phyloP scores from a whole-genome alignment of 92 coral and sea anemone species.

The Blastomussa wellsi region DNA sequence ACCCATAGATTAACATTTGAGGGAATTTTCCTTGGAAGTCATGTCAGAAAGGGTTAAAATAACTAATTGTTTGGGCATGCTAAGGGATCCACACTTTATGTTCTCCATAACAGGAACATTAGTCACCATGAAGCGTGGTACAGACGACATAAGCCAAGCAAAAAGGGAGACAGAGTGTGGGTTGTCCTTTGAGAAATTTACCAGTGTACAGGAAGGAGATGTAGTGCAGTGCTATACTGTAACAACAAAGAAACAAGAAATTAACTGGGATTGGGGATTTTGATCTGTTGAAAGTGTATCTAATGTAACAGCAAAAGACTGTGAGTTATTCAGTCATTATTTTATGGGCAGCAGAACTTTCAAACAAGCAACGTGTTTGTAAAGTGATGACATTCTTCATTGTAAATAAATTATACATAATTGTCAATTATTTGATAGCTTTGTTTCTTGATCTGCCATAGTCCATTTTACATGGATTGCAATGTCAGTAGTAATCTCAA shows the following conservation, averaged over 20 bases:
- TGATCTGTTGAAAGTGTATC: conserved; percentile 20
- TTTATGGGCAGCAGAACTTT: no score
- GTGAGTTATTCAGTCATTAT: not conserved
- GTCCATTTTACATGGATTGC: no score
- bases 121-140: conserved; percentile 77
- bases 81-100: no score
- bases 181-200: conserved; percentile 81
- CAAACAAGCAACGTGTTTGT: no score
- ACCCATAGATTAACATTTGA: not conserved
- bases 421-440: no score
- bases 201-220: conserved; percentile 85
- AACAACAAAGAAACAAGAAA: conserved; percentile 62
- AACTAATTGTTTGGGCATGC: not conserved
- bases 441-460: no score
- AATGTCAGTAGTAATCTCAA: no score
- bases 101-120: conserved; percentile 65
- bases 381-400: no score
- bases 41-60: not conserved
- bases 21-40: not conserved
- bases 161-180: conserved; percentile 98
- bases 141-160: conserved; percentile 74
- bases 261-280: conserved; percentile 96
- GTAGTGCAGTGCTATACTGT: conserved; percentile 72
- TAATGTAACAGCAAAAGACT: not conserved
- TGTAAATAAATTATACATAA: no score